Evolutionary conservation across 2,888 invertebrate genomes (phyloP), one percentile per base, ranked within the genome.

Genomic region (Tethea ocularis): DNA sequence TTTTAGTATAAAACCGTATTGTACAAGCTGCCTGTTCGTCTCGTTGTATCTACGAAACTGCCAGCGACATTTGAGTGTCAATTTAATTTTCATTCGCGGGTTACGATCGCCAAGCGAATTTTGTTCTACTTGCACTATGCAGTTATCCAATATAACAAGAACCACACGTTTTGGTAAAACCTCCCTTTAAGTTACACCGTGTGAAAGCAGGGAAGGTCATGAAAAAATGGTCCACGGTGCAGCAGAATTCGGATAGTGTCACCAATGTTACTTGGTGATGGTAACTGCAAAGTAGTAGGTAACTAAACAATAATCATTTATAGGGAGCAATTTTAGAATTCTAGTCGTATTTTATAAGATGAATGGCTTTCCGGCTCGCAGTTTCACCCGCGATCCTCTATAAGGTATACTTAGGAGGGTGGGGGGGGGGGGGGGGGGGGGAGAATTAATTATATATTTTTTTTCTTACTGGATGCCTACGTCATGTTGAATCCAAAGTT

Each of bases 51-150:
- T 57, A 17, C 51, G 24, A 46, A 46, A 51, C n/a, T 26, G 51
- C 17, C 13, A 24, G 20, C 17, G 46, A 46, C 51, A n/a, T 53
- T 7, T n/a, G 51, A 57, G 66, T 74, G 73, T 74, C 74, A 75
- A 74, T 77, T 78, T 74, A 79, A 79, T 78, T 79, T 79, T 74
- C 73, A 75, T 76, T 75, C 64, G 60, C 67, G 58, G 71, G 69
- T 73, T 75, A 72, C 69, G 68, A 70, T 61, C 64, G 62, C 56
- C 55, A 17, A 64, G 64, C 67, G 61, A 66, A 72, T 69, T 77
- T 75, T 71, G 65, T 62, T 67, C 67, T 66, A 66, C 72, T 68
- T 65, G 63, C 61, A 66, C 63, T 61, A 57, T 58, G 57, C 59
- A 61, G 55, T 61, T 59, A 52, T 20, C 70, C 71, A 70, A 36